Percentiles rank a stretch among this genome's conserved stretches.
These are phyloP conservation scores for Fratercula arctica DNA, from an alignment of 2,797 vertebrate species.

Conservation along the genomic window DNA sequence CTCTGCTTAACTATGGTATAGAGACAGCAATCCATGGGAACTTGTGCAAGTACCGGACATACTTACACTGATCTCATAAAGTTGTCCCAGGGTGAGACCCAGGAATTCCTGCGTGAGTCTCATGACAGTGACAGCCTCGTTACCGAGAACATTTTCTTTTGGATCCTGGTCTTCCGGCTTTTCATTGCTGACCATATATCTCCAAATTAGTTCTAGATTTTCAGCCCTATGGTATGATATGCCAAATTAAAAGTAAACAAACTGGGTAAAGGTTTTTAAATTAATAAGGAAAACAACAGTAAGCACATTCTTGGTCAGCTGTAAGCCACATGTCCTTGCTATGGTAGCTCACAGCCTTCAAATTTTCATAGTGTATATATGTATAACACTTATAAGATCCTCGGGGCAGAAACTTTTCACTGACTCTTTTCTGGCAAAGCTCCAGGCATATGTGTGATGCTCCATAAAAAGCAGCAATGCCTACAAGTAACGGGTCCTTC, in stretches of 20 bases:
- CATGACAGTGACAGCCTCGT: not conserved
- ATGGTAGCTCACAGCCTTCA: not conserved
- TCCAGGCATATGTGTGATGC: not conserved
- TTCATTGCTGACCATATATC: not conserved
- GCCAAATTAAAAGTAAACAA: not conserved
- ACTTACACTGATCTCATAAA: not conserved
- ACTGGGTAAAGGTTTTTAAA: not conserved
- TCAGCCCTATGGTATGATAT: not conserved
- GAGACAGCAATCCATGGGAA: not conserved
- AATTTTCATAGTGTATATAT: accelerated
- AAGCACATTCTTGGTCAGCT: not conserved
- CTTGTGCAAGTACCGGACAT: not conserved
- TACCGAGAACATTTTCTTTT: not conserved
- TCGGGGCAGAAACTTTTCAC: not conserved
- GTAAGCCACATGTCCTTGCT: not conserved
- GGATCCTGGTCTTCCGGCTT: not conserved
- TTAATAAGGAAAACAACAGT: not conserved
- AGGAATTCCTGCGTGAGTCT: not conserved
- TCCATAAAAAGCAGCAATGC: not conserved
- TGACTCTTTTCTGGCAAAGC: not conserved
- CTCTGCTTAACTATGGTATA: not conserved
- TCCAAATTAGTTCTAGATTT: not conserved
- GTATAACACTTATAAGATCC: not conserved
- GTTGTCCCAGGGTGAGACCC: not conserved
- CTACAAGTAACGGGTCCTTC: not conserved